Base-by-base conservation (phyloP, 2,888 invertebrate species). In the Ferrisia virgata region DNA sequence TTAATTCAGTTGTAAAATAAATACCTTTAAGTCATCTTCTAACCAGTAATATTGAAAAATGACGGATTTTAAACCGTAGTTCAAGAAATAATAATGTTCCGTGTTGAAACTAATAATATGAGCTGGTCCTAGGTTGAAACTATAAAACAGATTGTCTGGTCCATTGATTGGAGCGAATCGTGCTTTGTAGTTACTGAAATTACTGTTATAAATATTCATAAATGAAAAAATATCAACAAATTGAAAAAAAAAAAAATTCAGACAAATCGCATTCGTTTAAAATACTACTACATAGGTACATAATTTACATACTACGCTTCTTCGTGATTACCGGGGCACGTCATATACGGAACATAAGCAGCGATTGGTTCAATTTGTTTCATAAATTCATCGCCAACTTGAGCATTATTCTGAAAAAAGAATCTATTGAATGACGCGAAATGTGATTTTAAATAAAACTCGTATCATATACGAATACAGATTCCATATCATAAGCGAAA, bases 401-500 rank as follows among this genome's bases (percentile, higher is more conserved):
- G 89, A 0, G 93, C 97, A 88, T 96, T 91, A 86, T 95, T 91
- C 87, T 92, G 86, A 64, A n/a, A n/a, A 87, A 84, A 86, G 40
- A 15, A 28, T n/a, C n/a, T 9, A 53, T 53, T n/a, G 8, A 18
- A n/a, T 80, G n/a, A 33, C 25, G 9, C 33, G 28, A 18, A 28
- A 22, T 33, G n/a, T 11, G 5, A 18, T 43, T 39, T n/a, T 25
- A 84, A 36, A 64, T 1, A 25, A 13, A 79, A 13, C 18, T n/a
- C n/a, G n/a, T n/a, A n/a, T n/a, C n/a, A n/a, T n/a, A 64, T 33
- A 84, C 31, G 87, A 88, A 88, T 88, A 91, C 91, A 22, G 92
- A 90, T 89, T 96, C 90, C 96, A 98, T 95, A 89, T 98, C 95
- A 89, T 98, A 98, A 0, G 97, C 98, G 90, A 97, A 96, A 90